Evolutionary conservation across 2,113 vertebrate genomes (phyloP).

Genomic region (Sprattus sprattus): DNA sequence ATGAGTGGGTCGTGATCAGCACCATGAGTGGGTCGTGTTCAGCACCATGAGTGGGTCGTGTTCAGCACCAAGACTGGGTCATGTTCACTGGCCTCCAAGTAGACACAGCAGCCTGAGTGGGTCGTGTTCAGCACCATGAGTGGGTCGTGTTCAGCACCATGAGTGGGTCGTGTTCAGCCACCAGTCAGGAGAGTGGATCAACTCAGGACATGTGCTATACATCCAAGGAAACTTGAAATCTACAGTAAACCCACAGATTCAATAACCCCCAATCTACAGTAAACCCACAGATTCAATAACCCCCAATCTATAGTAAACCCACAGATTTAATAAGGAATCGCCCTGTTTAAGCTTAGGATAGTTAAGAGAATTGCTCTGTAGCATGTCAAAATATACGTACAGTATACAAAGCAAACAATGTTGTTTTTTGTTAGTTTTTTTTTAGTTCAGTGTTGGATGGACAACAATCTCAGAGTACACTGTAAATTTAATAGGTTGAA

Average conservation of each 20-base stretch:
- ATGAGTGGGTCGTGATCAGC: no score
- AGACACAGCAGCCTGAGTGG: no score
- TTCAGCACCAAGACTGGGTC: no score
- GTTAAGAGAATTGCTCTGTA: neutral
- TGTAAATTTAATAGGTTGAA: neutral
- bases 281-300: neutral
- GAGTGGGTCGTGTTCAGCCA: neutral
- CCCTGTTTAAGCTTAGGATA: neutral
- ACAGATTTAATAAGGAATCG: neutral
- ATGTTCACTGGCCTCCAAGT: no score
- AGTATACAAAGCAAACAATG: neutral
- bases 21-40: neutral
- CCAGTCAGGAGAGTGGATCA: neutral
- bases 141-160: no score
- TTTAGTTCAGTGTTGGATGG: neutral
- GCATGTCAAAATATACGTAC: neutral
- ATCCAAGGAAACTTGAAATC: neutral
- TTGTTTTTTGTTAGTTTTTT: neutral
- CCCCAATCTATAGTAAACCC: neutral
- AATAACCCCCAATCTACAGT: no score
- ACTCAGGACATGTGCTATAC: neutral
- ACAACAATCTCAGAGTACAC: neutral
- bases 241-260: neutral
- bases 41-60: no score
- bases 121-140: no score